Percentiles rank a stretch among this genome's conserved stretches.
phyloP scores from a whole-genome alignment of 1,140 invertebrate genomes.

The Meloidogyne exigua region DNA sequence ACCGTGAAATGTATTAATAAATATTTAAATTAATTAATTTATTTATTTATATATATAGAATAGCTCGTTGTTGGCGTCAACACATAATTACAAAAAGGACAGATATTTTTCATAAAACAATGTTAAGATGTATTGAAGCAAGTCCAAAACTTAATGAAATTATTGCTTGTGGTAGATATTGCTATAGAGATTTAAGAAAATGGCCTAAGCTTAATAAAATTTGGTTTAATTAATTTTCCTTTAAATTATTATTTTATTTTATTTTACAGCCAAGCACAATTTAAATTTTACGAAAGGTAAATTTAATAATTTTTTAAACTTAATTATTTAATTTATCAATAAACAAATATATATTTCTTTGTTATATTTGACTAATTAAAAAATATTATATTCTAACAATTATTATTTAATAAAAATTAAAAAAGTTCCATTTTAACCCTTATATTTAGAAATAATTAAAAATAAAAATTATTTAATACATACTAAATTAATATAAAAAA shows the following conservation, averaged over 20 bases:
- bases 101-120: slow-evolving; percentile 57
- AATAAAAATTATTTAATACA: too few relatives aligned
- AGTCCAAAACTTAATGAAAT: slow-evolving; percentile 59
- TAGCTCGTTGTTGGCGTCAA: slow-evolving; percentile 33
- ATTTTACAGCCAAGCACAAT: slow-evolving; percentile 50
- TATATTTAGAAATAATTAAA: too few relatives aligned
- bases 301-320: background rate
- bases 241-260: background rate
- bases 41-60: slow-evolving; percentile 3
- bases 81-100: slow-evolving; percentile 12
- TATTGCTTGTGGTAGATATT: slow-evolving; percentile 56
- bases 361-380: too few relatives aligned
- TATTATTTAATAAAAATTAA: too few relatives aligned
- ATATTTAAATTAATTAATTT: too few relatives aligned
- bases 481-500: too few relatives aligned
- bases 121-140: slow-evolving; percentile 58
- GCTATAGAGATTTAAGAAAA: slow-evolving; percentile 55
- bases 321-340: background rate
- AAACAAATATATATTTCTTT: too few relatives aligned
- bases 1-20: slow-evolving; percentile 20
- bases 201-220: slow-evolving; percentile 57
- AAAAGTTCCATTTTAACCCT: too few relatives aligned
- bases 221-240: slow-evolving; percentile 37
- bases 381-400: too few relatives aligned
- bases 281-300: slow-evolving; percentile 52